Evolutionary conservation across 2,113 vertebrate genomes (phyloP), one percentile per base, ranked within the genome.

Genomic region (Cyphomyrus discorhynchus): DNA sequence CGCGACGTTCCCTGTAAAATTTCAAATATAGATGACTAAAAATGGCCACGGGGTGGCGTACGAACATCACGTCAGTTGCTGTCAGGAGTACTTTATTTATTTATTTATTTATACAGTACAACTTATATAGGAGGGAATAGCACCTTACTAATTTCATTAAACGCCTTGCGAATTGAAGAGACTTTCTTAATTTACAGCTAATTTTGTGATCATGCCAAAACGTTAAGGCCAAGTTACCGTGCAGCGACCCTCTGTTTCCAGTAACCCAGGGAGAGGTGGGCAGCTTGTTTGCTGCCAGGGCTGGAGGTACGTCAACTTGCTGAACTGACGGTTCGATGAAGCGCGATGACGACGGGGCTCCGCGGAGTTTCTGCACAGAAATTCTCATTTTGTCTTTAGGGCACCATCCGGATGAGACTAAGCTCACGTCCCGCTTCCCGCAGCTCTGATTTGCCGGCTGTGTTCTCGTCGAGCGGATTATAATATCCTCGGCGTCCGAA

Each of bases 291-390:
- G 92, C 89, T 15, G 70, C 7, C 86, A 91, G 7, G 0, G 93
- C 92, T 19, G 93, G 89, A 11, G 92, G 88, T 1, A 56, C 7
- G 2, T 85, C 5, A 27, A 74, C 0, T 2, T 91, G 9, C 2
- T 45, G 52, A 35, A 46, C 80, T 27, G 92, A 10, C 42, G 45
- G 89, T 6, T 24, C 83, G 21, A 88, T 66, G 7, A 66, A 88
- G 58, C 0, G 91, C 31, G 52, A 15, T 4, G 92, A 90, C 47
- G 94, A 91, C 62, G 74, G 7, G 11, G 66, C 89, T 53, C 94
- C 95, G 0, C 92, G 90, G 24, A 95, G 93, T 91, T 92, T 96
- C 88, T 92, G 91, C 0, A 93, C 93, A 1, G 94, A 93, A 52
- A 95, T 87, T 58, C 91, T 89, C 49, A 93, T 58, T 0, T 17